Percentiles rank a stretch among this genome's conserved stretches.
Evolutionary conservation across 2,888 invertebrate species (phyloP).

Genomic region (Tenthredo livida): DNA sequence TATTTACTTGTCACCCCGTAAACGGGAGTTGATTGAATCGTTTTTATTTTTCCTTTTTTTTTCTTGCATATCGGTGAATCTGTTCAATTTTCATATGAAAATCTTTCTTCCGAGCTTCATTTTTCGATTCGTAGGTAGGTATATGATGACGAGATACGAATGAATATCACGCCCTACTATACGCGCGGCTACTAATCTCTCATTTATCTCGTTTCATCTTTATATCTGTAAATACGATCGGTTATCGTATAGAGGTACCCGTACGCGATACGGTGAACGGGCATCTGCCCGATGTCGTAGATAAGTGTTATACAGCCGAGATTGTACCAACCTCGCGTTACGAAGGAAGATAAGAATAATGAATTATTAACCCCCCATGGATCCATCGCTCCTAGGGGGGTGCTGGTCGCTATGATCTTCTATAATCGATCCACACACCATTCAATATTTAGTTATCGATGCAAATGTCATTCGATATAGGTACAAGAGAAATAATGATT

Average conservation of each 20-base stretch:
- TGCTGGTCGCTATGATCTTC: background rate
- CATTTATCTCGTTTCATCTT: slow-evolving; percentile 43
- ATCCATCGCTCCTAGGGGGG: slow-evolving; percentile 52
- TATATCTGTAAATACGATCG: slow-evolving; percentile 45
- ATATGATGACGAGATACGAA: slow-evolving; percentile 53
- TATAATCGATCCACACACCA: slow-evolving; percentile 59
- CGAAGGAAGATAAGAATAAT: slow-evolving; percentile 61
- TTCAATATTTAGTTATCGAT: background rate
- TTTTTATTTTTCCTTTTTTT: background rate
- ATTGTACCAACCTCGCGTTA: slow-evolving; percentile 27
- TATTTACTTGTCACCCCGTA: background rate
- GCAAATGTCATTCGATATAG: background rate
- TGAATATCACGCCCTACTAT: slow-evolving; percentile 56
- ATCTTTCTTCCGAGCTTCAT: background rate
- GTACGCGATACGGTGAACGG: slow-evolving; percentile 43
- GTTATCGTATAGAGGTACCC: background rate
- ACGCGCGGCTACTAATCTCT: slow-evolving; percentile 36
- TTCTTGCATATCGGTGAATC: background rate
- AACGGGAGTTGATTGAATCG: background rate
- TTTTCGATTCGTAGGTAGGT: background rate
- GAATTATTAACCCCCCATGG: slow-evolving; percentile 61
- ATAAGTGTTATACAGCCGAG: slow-evolving; percentile 7
- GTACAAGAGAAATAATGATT: background rate
- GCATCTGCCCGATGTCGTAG: slow-evolving; percentile 51
- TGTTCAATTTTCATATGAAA: background rate